These are phyloP conservation scores for Siniperca chuatsi DNA, from an alignment of 2,113 vertebrate genomes.

Conservation along the genomic window DNA sequence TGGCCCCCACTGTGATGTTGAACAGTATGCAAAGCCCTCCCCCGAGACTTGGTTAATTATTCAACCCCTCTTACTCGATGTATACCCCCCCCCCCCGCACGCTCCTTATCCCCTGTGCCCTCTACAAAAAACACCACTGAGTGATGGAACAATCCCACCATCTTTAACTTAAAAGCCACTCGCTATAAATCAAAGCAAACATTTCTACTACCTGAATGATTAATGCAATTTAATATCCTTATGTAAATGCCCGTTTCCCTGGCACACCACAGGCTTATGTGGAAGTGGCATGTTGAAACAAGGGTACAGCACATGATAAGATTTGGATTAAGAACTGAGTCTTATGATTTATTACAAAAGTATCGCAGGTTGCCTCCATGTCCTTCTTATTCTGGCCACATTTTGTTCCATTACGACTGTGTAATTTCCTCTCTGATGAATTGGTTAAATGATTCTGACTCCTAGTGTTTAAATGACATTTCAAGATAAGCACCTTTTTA, in stretches of 20 bases:
- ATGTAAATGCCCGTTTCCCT: conserved; percentile 49
- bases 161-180: conserved; percentile 73
- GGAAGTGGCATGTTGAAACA: conserved; percentile 8
- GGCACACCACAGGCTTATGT: neutral
- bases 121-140: conserved; percentile 54
- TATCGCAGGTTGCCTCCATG: neutral
- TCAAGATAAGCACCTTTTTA: conserved; percentile 52
- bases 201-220: conserved; percentile 56
- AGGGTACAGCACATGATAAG: neutral
- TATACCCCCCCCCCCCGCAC: neutral
- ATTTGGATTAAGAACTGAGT: conserved; percentile 20
- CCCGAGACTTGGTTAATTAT: conserved; percentile 73
- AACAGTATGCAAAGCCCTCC: conserved; percentile 69
- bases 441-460: conserved; percentile 45
- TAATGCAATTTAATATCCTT: conserved; percentile 64
- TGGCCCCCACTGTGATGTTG: conserved; percentile 27
- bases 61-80: conserved; percentile 46
- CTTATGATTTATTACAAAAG: conserved; percentile 26
- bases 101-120: conserved; percentile 59
- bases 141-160: conserved; percentile 65
- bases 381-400: conserved; percentile 45
- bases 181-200: conserved; percentile 75
- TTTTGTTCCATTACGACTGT: conserved; percentile 31
- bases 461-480: conserved; percentile 46
- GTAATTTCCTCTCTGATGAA: conserved; percentile 60